Conservation (phyloP, 2,888 invertebrate genomes). For the Unio pictorum region DNA sequence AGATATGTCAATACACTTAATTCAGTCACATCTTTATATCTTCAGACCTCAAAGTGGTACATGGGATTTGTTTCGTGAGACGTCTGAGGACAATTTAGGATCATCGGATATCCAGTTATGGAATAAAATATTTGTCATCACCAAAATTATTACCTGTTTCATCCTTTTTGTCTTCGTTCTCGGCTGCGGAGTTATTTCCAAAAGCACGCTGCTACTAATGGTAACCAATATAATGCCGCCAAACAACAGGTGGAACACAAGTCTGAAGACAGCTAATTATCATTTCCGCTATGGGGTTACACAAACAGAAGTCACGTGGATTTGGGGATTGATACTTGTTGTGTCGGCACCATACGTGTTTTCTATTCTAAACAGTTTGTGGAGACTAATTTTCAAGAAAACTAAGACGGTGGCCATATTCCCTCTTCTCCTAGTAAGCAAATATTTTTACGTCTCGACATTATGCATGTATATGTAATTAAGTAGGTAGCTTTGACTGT, state of each 20-base stretch:
- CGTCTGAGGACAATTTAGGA: slow-evolving; percentile 30
- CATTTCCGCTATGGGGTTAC: slow-evolving; percentile 16
- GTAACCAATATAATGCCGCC: slow-evolving; percentile 37
- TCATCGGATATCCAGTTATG: slow-evolving; percentile 39
- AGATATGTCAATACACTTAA: no score
- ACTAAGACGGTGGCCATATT: slow-evolving; percentile 24
- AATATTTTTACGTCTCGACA: background rate
- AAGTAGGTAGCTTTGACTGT: no score
- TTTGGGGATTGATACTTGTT: slow-evolving; percentile 46
- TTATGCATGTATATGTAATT: no score
- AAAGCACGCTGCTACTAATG: slow-evolving; percentile 42
- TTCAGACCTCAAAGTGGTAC: slow-evolving; percentile 6
- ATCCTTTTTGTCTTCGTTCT: slow-evolving; percentile 41
- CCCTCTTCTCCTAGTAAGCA: slow-evolving; percentile 42
- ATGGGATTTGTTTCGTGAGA: slow-evolving; percentile 45
- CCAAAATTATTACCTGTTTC: slow-evolving; percentile 37
- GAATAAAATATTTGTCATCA: slow-evolving; percentile 42
- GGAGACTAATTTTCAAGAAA: slow-evolving; percentile 43
- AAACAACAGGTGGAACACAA: slow-evolving; percentile 13
- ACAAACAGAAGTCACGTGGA: slow-evolving; percentile 37
- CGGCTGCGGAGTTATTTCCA: slow-evolving; percentile 38
- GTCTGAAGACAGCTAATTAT: slow-evolving; percentile 21
- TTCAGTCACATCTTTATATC: background rate
- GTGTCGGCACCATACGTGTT: slow-evolving; percentile 48
- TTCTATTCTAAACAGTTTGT: slow-evolving; percentile 25